Evolutionary conservation across 2,113 vertebrate species (phyloP), one percentile per base, ranked within the genome.

Genomic region (Anseranas semipalmata): DNA sequence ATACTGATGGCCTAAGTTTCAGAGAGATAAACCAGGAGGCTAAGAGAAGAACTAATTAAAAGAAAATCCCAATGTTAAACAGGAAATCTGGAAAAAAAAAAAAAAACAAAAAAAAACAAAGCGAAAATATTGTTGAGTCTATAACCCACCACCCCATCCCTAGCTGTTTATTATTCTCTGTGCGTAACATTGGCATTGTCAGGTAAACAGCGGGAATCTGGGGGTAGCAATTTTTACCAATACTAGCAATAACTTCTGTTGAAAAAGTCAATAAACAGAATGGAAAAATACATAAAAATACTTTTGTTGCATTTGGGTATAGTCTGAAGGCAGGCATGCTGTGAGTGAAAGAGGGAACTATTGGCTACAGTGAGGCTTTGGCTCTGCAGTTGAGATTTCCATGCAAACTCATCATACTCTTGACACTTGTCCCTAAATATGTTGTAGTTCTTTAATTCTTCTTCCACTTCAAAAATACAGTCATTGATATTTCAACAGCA

Each of bases 261-360:
- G n/a, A 77, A 96, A 93, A 97, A 87, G 32, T 33, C 56, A 75
- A 22, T 77, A 77, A 93, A 67, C 33, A 74, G 32, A 93, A 97
- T 95, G 33, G 10, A 91, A 93, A 90, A 93, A 82, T 27, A 92
- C 89, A 81, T 59, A 59, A 84, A 73, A 62, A 55, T 46, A 41
- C 10, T 66, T 17, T 45, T 46, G 12, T 75, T 5, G 6, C 62
- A 75, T 82, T 71, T 87, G 13, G 30, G 63, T 66, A 66, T 8
- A 81, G 63, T 80, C 35, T 28, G 18, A 59, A 84, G 30, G 33
- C 33, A 66, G 15, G 37, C 2, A 58, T 39, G 25, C 8, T 82
- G 50, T 39, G 46, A 59, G 18, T 24, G 41, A 28, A 71, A 62
- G 77, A 73, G 45, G 58, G 24, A 35, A 2, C 16, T 24, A 63